Evolutionary conservation across 1,140 invertebrate genomes (phyloP).

Genomic region (Acyrthosiphon pisum): DNA sequence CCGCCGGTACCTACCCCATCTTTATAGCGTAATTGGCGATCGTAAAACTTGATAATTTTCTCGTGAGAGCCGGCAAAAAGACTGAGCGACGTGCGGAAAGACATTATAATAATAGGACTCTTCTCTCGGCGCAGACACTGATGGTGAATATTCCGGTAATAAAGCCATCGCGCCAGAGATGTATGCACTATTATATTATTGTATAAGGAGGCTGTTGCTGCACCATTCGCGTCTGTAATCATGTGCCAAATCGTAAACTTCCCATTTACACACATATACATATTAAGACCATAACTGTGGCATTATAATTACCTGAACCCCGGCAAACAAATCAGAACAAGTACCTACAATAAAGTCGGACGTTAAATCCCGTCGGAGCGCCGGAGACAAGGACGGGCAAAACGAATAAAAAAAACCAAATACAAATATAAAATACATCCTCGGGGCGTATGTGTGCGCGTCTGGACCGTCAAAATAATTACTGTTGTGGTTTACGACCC

Average conservation of each 20-base stretch:
- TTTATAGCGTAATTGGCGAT: background rate
- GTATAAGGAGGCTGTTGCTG: background rate
- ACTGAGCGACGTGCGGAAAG: background rate
- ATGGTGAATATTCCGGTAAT: slow-evolving; percentile 41
- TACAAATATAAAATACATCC: slow-evolving; percentile 28
- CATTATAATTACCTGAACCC: slow-evolving; percentile 43
- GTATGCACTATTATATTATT: slow-evolving; percentile 7
- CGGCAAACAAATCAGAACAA: slow-evolving; percentile 26
- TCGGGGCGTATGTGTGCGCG: background rate
- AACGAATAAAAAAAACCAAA: background rate
- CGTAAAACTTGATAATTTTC: slow-evolving; percentile 50
- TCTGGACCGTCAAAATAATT: slow-evolving; percentile 51
- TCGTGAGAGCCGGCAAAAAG: slow-evolving; percentile 27
- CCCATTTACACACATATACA: background rate
- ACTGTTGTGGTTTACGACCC: slow-evolving; percentile 45
- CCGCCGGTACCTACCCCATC: background rate
- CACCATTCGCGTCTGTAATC: background rate
- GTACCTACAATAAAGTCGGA: slow-evolving; percentile 16
- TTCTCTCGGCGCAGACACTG: background rate
- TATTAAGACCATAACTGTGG: background rate
- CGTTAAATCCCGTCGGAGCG: background rate
- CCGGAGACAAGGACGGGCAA: background rate
- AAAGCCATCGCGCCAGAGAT: slow-evolving; percentile 31
- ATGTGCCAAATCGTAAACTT: slow-evolving; percentile 52
- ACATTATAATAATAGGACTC: slow-evolving; percentile 33